Percentiles rank a stretch among this genome's conserved stretches.
Evolutionary conservation across 1,140 invertebrate species (phyloP).

Genomic region (Lamellibrachia luymesi): DNA sequence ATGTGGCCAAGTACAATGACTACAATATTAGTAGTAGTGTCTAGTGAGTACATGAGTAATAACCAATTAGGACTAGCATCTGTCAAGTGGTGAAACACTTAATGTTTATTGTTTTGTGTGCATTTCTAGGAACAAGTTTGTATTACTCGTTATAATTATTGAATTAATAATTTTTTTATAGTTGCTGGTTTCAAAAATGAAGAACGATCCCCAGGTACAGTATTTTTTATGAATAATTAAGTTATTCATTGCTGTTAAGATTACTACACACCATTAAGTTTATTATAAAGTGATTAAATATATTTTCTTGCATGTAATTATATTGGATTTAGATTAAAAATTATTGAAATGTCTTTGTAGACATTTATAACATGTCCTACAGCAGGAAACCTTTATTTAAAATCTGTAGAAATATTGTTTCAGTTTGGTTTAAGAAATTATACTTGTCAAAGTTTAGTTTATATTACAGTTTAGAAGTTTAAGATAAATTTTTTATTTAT

Average conservation of each 20-base stretch:
- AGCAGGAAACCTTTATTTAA: not conserved
- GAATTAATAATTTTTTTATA: not conserved
- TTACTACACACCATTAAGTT: not conserved
- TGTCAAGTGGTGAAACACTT: not conserved
- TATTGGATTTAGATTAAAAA: not conserved
- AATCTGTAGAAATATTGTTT: too few species aligned
- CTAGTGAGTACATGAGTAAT: not conserved
- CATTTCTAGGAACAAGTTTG: not conserved
- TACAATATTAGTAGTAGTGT: not conserved
- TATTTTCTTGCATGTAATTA: not conserved
- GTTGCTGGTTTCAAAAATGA: slow-evolving; percentile 19
- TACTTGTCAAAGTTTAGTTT: too few species aligned
- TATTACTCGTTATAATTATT: not conserved
- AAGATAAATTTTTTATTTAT: not conserved
- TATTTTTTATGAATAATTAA: not conserved
- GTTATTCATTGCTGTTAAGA: too few species aligned
- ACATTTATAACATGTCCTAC: not conserved
- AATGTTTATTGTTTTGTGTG: not conserved
- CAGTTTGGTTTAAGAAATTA: too few species aligned
- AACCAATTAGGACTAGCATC: not conserved
- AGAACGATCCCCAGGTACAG: slow-evolving; percentile 17
- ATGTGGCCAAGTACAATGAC: not conserved
- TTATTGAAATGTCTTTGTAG: not conserved
- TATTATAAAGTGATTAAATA: not conserved
- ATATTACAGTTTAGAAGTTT: too few species aligned